These are phyloP conservation scores for Aphelinus atriplicis DNA, from an alignment of 1,140 invertebrate genomes.

Conservation along the genomic window DNA sequence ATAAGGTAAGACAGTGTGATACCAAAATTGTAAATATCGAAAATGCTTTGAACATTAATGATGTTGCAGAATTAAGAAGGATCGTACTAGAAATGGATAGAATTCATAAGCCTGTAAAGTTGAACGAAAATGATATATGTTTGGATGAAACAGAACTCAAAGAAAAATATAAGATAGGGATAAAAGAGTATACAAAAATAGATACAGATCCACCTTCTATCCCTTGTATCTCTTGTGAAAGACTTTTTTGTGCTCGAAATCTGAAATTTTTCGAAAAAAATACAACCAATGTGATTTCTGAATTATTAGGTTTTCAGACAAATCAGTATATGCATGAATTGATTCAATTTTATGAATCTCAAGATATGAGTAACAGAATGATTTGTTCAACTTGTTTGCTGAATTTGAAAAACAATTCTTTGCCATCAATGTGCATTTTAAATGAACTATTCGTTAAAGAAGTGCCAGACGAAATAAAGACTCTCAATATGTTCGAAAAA, in stretches of 20 bases:
- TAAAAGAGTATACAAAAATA: conserved; percentile 6
- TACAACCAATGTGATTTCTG: conserved; percentile 17
- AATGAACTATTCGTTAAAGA: conserved; percentile 37
- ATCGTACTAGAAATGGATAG: too few species aligned
- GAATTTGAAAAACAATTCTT: conserved; percentile 31
- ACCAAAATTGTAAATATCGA: background rate
- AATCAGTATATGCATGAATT: conserved; percentile 20
- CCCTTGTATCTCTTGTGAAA: conserved; percentile 45
- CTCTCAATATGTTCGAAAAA: conserved; percentile 48
- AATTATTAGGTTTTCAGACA: conserved; percentile 22
- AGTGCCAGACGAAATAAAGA: conserved; percentile 36
- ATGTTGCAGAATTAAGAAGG: too few species aligned
- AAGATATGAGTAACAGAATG: conserved; percentile 29
- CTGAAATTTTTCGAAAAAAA: conserved; percentile 30
- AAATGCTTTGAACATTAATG: conserved; percentile 8
- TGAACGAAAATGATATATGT: background rate
- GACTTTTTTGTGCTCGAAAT: conserved; percentile 41
- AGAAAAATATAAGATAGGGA: background rate
- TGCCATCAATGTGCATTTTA: conserved; percentile 38
- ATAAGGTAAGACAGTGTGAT: background rate
- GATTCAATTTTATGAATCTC: background rate
- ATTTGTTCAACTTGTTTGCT: conserved; percentile 41
- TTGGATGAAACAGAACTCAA: background rate
- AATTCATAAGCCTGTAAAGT: too few species aligned
- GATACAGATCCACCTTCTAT: conserved; percentile 19